A percentile compares a stretch with the other conserved stretches of the same genome.
These are phyloP conservation scores for Vanessa tameamea DNA, from an alignment of 1,140 invertebrate genomes.

Conservation along the genomic window DNA sequence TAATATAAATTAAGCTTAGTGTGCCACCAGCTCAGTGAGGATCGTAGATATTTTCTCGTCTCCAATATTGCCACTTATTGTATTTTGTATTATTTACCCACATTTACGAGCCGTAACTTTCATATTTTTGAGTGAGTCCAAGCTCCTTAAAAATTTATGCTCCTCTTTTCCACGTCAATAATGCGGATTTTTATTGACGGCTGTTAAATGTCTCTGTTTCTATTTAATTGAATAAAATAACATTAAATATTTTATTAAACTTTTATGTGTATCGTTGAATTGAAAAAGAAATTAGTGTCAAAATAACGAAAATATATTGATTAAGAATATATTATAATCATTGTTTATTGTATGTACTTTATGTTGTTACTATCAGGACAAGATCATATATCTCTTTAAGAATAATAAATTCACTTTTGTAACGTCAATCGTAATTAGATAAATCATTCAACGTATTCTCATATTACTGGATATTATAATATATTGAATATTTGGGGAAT, in stretches of 20 bases:
- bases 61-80: conserved; percentile 78
- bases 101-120: conserved; percentile 71
- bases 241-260: not conserved
- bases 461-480: not conserved
- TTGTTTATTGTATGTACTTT: too few relatives aligned
- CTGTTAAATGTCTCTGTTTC: conserved; percentile 57
- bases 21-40: conserved; percentile 37
- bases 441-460: too few relatives aligned
- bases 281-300: too few relatives aligned
- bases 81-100: conserved; percentile 80
- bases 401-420: too few relatives aligned
- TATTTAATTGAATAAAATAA: conserved; percentile 57
- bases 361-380: too few relatives aligned
- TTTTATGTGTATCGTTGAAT: not conserved
- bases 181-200: conserved; percentile 63
- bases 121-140: conserved; percentile 77
- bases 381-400: too few relatives aligned
- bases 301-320: too few relatives aligned
- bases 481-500: not conserved
- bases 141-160: conserved; percentile 76
- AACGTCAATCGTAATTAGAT: too few relatives aligned
- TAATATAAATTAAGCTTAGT: conserved; percentile 24
- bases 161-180: conserved; percentile 70
- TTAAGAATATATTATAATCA: too few relatives aligned
- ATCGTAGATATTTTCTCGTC: conserved; percentile 48